Base-by-base conservation (phyloP, 2,888 invertebrate species). In the Andrena marginata region DNA sequence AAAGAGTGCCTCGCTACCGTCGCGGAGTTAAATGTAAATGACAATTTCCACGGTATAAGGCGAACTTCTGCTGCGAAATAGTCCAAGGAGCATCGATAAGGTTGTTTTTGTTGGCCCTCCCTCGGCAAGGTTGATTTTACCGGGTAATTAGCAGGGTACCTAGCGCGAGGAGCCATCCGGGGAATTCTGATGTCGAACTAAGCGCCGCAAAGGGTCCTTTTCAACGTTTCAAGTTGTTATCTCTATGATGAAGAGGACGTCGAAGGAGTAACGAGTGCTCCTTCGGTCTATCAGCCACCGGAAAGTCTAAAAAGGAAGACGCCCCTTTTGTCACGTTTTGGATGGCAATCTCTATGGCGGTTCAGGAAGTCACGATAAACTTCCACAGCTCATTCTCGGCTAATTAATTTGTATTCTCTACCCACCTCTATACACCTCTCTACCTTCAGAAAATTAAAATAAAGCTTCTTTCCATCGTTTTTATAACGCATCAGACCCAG, bases 251-350 rank as follows among this genome's bases (percentile, higher is more conserved):
- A 63, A 64, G 69, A 60, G 69, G 56, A 71, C 48, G 65, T 48
- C 64, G 69, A 75, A 75, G 70, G 60, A 80, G 51, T 70, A 80
- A 70, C 51, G 75, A 80, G 63, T 60, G 63, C 69, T 75, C 48
- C 51, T 56, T 48, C 42, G 23, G 8, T 64, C 8, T 29, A 70
- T 48, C 70, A 20, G 26, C 16, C 35, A 70, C 48, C 16, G 51
- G 69, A 31, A 67, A 13, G 33, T 54, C 59, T 31, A 23, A 48
- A 42, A 56, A 51, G 56, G 29, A 49, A 68, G 33, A 49, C 59
- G 26, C 54, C 13, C 16, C 56, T 79, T 79, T 56, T 79, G 48
- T 69, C 68, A 35, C 16, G 62, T 35, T 26, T 64, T 69, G 62
- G 64, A 68, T 54, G 68, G 54, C 33, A 60, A 62, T 51, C 54